phyloP scores from a whole-genome alignment of 2,113 vertebrate genomes.

The Cromileptes altivelis region DNA sequence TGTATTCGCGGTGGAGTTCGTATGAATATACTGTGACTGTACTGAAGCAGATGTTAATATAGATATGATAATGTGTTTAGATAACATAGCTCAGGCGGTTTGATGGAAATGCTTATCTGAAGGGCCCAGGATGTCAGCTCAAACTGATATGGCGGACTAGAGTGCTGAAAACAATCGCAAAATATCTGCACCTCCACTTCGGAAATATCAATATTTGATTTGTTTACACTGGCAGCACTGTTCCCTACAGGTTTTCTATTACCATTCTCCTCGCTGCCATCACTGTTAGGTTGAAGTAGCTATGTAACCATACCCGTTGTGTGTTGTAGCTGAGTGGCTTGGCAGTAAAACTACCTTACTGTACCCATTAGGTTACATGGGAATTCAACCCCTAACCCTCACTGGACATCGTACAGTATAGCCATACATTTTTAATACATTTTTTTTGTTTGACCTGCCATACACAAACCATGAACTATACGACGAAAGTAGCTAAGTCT shows the following conservation, averaged over 20 bases:
- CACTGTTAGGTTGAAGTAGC: neutral
- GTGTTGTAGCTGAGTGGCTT: slow-evolving; percentile 2
- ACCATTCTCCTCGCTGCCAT: neutral
- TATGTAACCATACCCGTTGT: neutral
- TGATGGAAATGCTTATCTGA: neutral
- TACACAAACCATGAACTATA: neutral
- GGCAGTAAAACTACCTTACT: slow-evolving; percentile 7
- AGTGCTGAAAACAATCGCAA: neutral
- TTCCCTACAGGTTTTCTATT: neutral
- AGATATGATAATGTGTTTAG: slow-evolving; percentile 18
- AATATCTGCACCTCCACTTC: neutral
- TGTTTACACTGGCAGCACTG: neutral
- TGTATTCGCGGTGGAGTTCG: slow-evolving; percentile 29
- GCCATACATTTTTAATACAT: neutral
- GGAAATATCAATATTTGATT: slow-evolving; percentile 5
- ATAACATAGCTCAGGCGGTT: neutral
- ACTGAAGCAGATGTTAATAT: neutral
- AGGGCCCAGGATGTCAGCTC: neutral
- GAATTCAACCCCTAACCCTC: neutral
- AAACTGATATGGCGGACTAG: neutral
- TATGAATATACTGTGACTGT: slow-evolving; percentile 40
- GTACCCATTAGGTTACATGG: neutral
- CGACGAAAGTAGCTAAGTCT: neutral
- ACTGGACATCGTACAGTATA: neutral
- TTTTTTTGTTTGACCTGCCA: neutral